Evolutionary conservation across 2,888 invertebrate species (phyloP), one percentile per base, ranked within the genome.

Genomic region (Drosophila robusta): DNA sequence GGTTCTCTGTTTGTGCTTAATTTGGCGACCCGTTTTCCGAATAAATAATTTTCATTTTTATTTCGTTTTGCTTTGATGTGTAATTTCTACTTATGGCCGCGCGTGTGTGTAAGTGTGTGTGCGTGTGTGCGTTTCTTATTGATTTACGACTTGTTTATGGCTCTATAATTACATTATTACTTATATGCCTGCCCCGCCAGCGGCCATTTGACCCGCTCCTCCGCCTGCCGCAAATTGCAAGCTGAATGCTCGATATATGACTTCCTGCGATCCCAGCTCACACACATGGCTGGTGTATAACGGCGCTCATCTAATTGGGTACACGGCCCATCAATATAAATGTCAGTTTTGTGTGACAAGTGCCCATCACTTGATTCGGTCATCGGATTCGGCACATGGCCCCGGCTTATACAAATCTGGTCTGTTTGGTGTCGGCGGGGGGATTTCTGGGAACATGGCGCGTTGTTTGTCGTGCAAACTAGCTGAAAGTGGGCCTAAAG

Each of bases 151-250:
- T 84, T 75, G 69, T 83, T 89, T 85, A 87, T 87, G 70, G 66
- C 72, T 70, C 70, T 72, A 78, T 89, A 85, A 85, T 85, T 85
- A 85, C 81, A 74, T 89, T 85, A 85, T 87, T 85, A 81, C 86
- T 69, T 74, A 65, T 67, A 68, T 70, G 70, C 22, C 36, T 39
- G 69, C 22, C 56, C 49, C 65, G 54, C 55, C 61, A 38, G 64
- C 49, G 42, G 44, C 29, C 50, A 29, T 45, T 29, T 52, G 32
- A 26, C 16, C 39, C 51, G 18, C 26, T 18, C 12, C 24, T n/a
- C 12, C 34, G 24, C 44, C 41, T n/a, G 38, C 51, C 61, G 46
- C 76, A 87, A 80, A 80, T 74, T 64, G 70, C 65, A 63, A 55
- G 76, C 84, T 49, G 68, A 83, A 79, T 80, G 72, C 65, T 56